Evolutionary conservation across 2,888 invertebrate genomes (phyloP).

Genomic region (Andrena hattorfiana): DNA sequence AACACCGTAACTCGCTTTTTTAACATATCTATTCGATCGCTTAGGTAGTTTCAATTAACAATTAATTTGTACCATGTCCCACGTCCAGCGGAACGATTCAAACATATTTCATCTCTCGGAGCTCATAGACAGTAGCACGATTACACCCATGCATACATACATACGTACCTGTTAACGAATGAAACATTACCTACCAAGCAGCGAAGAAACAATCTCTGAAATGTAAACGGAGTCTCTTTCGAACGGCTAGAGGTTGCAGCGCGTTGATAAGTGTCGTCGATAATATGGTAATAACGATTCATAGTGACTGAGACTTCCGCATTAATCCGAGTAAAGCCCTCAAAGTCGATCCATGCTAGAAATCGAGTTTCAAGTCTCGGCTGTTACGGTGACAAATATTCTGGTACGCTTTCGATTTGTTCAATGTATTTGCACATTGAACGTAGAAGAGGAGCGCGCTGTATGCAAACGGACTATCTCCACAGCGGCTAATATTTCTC

Average conservation of each 20-base stretch:
- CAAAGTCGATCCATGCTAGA: slow-evolving; percentile 60
- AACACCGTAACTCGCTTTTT: no score
- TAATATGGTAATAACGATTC: slow-evolving; percentile 83
- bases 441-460: background rate
- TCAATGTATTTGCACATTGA: background rate
- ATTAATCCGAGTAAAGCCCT: slow-evolving; percentile 74
- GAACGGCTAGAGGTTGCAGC: slow-evolving; percentile 66
- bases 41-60: no score
- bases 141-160: slow-evolving; percentile 72
- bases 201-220: slow-evolving; percentile 77
- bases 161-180: slow-evolving; percentile 77
- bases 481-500: slow-evolving; percentile 7
- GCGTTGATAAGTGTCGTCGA: slow-evolving; percentile 79
- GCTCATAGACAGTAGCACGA: slow-evolving; percentile 69
- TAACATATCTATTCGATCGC: no score
- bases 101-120: slow-evolving; percentile 56
- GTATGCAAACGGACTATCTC: slow-evolving; percentile 5
- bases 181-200: slow-evolving; percentile 77
- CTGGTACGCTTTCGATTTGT: background rate
- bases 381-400: background rate
- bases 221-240: slow-evolving; percentile 75
- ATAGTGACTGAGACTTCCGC: slow-evolving; percentile 76
- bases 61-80: background rate
- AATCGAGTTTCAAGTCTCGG: slow-evolving; percentile 40
- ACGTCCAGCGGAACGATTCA: background rate